Evolutionary conservation across 1,140 invertebrate species (phyloP), one percentile per base, ranked within the genome.

Genomic region (Plodia interpunctella): DNA sequence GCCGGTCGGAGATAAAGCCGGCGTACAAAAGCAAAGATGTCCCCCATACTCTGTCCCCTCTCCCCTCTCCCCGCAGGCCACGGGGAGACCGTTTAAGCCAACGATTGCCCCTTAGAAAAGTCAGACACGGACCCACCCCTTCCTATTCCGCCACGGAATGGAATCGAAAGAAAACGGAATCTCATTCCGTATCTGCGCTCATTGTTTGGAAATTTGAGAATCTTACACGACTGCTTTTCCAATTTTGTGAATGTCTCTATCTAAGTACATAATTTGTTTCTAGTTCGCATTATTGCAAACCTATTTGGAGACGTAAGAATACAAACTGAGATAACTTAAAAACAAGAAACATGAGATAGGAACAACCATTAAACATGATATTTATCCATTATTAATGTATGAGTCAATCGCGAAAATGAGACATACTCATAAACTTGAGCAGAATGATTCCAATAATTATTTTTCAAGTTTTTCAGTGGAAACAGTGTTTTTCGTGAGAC

Each of bases 201-300:
- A 75, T 80, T 85, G 82, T 82, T 80, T 79, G 79, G 64, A 63
- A 74, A 72, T 72, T 78, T 79, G 78, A 68, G 67, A 73, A 74
- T 70, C 71, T 75, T 65, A 70, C 76, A 73, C 74, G 80, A 80
- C 78, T 75, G 77, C 74, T 80, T 78, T 83, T 77, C 72, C 69
- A 76, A 83, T 74, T 77, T 75, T 68, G 70, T 69, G 72, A 71
- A 71, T 60, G 70, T 57, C 65, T 66, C 65, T 59, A 44, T 44
- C 38, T 44, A 38, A 8, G n/a, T 38, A 38, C 35, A 38, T 38
- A n/a, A n/a, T 35, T 35, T 2, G 32, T 44, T 44, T 44, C 8
- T 32, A 32, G 30, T 32, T 32, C 1, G 30, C 30, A 32, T 10
- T n/a, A n/a, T n/a, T n/a, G n/a, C n/a, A n/a, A n/a, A n/a, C n/a